These are phyloP conservation scores for Panagrolaimus sp. DNA, from an alignment of 1,140 invertebrate species.

Conservation along the genomic window DNA sequence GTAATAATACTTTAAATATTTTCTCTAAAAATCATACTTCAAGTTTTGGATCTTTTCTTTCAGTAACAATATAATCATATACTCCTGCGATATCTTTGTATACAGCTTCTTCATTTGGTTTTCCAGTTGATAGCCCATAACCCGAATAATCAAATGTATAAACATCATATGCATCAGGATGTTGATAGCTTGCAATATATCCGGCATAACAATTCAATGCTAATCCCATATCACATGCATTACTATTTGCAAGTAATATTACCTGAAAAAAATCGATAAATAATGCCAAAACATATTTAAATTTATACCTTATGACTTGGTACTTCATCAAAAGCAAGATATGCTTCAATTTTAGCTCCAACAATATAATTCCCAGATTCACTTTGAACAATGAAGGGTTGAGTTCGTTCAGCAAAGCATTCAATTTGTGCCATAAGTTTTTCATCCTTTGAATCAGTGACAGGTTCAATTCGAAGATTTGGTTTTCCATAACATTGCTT, in stretches of 20 bases:
- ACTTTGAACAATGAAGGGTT: neutral
- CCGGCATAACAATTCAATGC: constrained; percentile 5
- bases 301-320: neutral
- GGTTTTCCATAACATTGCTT: neutral
- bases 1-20: neutral
- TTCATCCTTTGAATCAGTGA: neutral
- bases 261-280: constrained; percentile 23
- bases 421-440: neutral
- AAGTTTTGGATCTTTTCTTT: constrained; percentile 15
- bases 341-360: neutral
- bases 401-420: neutral
- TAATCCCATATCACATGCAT: constrained; percentile 28
- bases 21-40: neutral
- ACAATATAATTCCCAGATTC: constrained; percentile 9
- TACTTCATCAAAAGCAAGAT: neutral
- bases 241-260: constrained; percentile 27
- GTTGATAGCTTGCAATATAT: constrained; percentile 20
- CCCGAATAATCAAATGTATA: constrained; percentile 30
- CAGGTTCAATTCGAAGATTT: neutral
- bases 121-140: constrained; percentile 31
- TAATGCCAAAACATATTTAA: too few relatives aligned
- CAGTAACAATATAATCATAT: constrained; percentile 25
- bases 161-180: constrained; percentile 16
- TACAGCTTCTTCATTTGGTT: constrained; percentile 27
- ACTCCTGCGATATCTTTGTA: constrained; percentile 28